Percentiles rank a stretch among this genome's conserved stretches.
phyloP scores from a whole-genome alignment of 2,797 vertebrate species.

The Ammospiza maritima region DNA sequence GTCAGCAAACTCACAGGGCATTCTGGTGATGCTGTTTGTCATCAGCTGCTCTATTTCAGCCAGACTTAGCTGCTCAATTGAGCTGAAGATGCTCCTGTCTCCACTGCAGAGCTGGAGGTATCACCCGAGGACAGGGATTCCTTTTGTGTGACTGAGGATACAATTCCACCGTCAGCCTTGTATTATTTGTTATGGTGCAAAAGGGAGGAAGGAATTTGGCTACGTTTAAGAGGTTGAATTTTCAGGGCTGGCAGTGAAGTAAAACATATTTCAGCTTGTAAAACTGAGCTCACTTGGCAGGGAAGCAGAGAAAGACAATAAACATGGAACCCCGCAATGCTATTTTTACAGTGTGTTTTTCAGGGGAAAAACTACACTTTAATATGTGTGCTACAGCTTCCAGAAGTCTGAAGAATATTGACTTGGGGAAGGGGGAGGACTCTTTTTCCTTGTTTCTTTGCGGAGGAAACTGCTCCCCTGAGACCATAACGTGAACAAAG shows the following conservation, averaged over 20 bases:
- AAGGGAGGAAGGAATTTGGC: conserved; percentile 2
- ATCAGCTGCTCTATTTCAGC: neutral
- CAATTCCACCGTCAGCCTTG: neutral
- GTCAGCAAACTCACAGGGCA: neutral
- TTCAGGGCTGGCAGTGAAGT: conserved; percentile 30
- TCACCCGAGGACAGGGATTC: neutral
- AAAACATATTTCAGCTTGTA: conserved; percentile 56
- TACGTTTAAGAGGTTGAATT: neutral
- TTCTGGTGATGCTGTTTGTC: neutral
- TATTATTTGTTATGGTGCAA: neutral
- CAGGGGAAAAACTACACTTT: conserved; percentile 3
- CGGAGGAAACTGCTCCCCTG: neutral
- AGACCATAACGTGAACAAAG: neutral
- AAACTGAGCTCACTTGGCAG: conserved; percentile 28
- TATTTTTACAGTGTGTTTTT: conserved; percentile 38
- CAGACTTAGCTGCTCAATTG: neutral
- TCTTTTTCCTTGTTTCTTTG: neutral
- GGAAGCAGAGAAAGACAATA: conserved; percentile 35
- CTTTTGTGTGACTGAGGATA: neutral
- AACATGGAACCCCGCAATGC: neutral
- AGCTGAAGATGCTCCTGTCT: neutral
- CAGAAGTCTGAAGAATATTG: conserved; percentile 4
- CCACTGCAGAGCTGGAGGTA: neutral
- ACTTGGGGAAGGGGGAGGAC: neutral
- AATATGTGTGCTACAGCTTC: neutral